Evolutionary conservation across 2,797 vertebrate species (phyloP).

Genomic region (Acanthurus lineatus): DNA sequence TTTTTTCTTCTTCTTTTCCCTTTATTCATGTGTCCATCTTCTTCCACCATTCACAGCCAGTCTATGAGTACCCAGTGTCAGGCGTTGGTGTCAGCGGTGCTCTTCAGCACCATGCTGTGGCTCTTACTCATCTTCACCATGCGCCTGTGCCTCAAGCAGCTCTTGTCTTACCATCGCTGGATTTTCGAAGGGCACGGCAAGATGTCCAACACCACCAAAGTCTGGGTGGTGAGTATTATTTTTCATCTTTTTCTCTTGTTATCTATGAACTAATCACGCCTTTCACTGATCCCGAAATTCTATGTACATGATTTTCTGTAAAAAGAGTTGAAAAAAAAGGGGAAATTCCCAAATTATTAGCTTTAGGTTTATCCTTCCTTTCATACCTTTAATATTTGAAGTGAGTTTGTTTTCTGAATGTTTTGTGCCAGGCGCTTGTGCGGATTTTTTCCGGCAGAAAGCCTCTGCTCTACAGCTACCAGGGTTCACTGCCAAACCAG

Average conservation of each 20-base stretch:
- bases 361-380: neutral
- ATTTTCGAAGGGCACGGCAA: conserved; percentile 91
- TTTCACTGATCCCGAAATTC: neutral
- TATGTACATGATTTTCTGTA: neutral
- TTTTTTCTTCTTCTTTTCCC: neutral
- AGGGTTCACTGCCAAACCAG: conserved; percentile 91
- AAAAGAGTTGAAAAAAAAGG: neutral
- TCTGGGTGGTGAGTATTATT: conserved; percentile 90
- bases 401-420: conserved; percentile 18
- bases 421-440: conserved; percentile 87
- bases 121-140: conserved; percentile 92
- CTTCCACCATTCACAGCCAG: conserved; percentile 75
- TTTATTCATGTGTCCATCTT: conserved; percentile 8
- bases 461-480: conserved; percentile 92
- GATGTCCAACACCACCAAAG: conserved; percentile 91
- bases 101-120: conserved; percentile 93
- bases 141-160: conserved; percentile 91
- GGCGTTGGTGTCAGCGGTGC: conserved; percentile 87
- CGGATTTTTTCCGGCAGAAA: conserved; percentile 93
- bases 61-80: conserved; percentile 88
- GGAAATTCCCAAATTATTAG: neutral
- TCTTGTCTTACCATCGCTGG: conserved; percentile 94
- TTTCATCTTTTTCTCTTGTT: neutral
- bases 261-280: neutral
- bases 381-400: neutral